Conservation (phyloP, 1,140 invertebrate species). For the Eriosoma lanigerum region DNA sequence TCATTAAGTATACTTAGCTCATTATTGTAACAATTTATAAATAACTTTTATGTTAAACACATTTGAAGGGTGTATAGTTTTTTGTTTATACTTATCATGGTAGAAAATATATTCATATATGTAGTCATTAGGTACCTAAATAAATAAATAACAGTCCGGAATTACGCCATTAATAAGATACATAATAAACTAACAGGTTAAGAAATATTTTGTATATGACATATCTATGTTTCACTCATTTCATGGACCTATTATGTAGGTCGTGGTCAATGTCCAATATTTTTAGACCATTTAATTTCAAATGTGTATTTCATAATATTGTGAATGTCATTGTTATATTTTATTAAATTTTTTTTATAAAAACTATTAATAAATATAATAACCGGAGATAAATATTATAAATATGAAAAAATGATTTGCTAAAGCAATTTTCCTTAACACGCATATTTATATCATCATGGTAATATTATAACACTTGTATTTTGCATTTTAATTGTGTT, state of each 20-base stretch:
- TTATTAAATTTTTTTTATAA: background rate
- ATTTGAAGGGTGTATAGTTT: too few relatives aligned
- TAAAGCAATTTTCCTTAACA: background rate
- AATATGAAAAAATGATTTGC: background rate
- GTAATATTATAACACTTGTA: background rate
- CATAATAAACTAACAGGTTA: conserved; percentile 37
- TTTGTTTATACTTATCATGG: too few relatives aligned
- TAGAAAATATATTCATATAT: too few relatives aligned
- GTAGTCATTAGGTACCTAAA: too few relatives aligned
- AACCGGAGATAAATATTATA: background rate
- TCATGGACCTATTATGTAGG: conserved; percentile 31
- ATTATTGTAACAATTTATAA: too few relatives aligned
- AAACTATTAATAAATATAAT: background rate
- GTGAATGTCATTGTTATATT: conserved; percentile 3
- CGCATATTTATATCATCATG: background rate
- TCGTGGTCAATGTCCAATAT: conserved; percentile 45
- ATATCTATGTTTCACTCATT: background rate
- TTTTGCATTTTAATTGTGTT: background rate
- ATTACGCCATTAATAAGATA: conserved; percentile 37
- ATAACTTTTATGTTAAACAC: too few relatives aligned
- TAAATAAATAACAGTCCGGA: background rate
- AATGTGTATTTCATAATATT: conserved; percentile 21
- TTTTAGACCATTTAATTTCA: conserved; percentile 31
- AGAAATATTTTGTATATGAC: conserved; percentile 21
- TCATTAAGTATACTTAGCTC: too few relatives aligned